Evolutionary conservation across 1,140 invertebrate species (phyloP).

Genomic region (Drosophila equinoxialis): DNA sequence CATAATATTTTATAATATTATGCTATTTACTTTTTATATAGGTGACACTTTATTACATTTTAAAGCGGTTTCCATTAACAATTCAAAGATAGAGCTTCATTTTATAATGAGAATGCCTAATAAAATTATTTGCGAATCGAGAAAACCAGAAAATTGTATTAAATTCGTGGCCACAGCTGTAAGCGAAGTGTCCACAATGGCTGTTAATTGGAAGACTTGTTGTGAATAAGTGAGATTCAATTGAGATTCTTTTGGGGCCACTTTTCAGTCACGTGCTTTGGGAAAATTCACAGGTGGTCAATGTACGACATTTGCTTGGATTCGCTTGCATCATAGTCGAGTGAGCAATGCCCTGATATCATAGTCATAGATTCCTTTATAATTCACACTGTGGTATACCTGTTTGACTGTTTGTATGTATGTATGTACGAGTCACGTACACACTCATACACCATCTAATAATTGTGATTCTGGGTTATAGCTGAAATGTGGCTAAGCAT

Average conservation of each 20-base stretch:
- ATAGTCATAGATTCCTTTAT: not conserved
- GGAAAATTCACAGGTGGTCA: not conserved
- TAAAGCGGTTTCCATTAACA: too few relatives aligned
- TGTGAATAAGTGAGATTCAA: too few relatives aligned
- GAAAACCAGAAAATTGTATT: too few relatives aligned
- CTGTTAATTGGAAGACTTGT: too few relatives aligned
- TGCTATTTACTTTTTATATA: too few relatives aligned
- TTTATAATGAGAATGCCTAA: too few relatives aligned
- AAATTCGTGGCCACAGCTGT: too few relatives aligned
- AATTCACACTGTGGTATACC: not conserved
- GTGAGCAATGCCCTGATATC: not conserved
- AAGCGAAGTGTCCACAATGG: too few relatives aligned
- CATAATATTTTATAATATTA: too few relatives aligned
- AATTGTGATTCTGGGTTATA: constrained; percentile 40
- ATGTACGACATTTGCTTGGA: not conserved
- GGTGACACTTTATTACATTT: too few relatives aligned
- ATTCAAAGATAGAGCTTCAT: too few relatives aligned
- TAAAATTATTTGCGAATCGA: too few relatives aligned
- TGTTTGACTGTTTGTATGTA: not conserved
- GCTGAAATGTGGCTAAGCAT: constrained; percentile 2
- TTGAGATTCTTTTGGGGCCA: not conserved
- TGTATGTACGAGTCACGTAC: not conserved
- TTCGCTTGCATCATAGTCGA: not conserved
- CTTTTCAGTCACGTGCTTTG: not conserved
- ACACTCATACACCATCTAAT: not conserved